Conservation (phyloP, 2,888 invertebrate species). For the Meghimatium bilineatum region DNA sequence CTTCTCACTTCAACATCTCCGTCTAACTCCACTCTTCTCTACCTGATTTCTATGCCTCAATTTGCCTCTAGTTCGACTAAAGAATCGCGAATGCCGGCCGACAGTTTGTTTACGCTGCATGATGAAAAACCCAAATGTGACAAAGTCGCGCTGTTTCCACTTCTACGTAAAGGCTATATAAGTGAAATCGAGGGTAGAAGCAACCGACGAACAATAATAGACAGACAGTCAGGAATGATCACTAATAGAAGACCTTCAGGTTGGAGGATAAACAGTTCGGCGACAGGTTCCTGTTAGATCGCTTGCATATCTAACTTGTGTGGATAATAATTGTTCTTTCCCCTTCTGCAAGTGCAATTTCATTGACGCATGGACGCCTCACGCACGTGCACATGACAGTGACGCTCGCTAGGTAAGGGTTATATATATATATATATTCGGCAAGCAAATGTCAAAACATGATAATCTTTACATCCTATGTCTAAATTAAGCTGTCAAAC, state of each 20-base stretch:
- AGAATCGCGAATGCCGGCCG: slow-evolving; percentile 9
- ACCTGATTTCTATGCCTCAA: slow-evolving; percentile 10
- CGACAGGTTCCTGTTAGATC: neutral
- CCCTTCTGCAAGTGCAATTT: neutral
- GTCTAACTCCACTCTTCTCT: neutral
- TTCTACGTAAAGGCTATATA: slow-evolving; percentile 17
- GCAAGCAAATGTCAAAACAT: neutral
- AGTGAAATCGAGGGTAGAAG: neutral
- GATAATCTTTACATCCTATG: neutral
- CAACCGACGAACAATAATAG: too few relatives aligned
- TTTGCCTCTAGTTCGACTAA: neutral
- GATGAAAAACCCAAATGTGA: slow-evolving; percentile 16
- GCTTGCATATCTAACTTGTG: neutral
- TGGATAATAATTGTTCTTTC: slow-evolving; percentile 6
- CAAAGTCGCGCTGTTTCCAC: slow-evolving; percentile 36
- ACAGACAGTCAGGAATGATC: neutral
- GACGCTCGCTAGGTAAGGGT: neutral
- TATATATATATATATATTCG: neutral
- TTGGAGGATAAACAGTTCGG: neutral
- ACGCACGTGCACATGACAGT: slow-evolving; percentile 29
- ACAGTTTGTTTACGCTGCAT: slow-evolving; percentile 36
- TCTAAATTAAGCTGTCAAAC: slow-evolving; percentile 5
- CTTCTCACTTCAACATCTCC: neutral
- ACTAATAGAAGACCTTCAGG: too few relatives aligned
- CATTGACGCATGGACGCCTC: slow-evolving; percentile 18